phyloP scores from a whole-genome alignment of 1,140 invertebrate species.

The Drosophila hydei region DNA sequence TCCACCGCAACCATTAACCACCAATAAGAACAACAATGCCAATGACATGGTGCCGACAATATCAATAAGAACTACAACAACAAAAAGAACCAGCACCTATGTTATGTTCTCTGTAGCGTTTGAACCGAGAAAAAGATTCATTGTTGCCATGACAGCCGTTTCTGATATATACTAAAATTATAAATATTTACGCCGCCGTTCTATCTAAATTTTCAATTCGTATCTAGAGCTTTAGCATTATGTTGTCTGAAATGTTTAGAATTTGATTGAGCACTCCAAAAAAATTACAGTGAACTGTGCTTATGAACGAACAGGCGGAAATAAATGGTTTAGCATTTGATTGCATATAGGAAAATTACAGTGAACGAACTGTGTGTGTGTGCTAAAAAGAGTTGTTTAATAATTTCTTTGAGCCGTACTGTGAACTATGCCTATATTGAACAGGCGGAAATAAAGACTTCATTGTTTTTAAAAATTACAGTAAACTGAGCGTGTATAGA shows the following conservation, averaged over 20 bases:
- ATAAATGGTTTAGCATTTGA: no score
- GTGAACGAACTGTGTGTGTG: no score
- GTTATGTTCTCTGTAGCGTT: conserved; percentile 36
- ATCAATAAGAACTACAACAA: conserved; percentile 29
- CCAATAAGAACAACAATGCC: conserved; percentile 43
- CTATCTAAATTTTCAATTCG: conserved; percentile 12
- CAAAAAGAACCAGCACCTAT: conserved; percentile 10
- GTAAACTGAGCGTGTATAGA: no score
- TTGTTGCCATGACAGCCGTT: conserved; percentile 27
- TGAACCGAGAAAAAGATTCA: conserved; percentile 22
- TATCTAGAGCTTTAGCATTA: conserved; percentile 16
- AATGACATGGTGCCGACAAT: conserved; percentile 45
- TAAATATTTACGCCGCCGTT: neutral
- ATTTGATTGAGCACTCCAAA: neutral
- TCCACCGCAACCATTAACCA: conserved; percentile 24
- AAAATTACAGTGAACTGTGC: neutral
- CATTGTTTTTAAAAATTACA: neutral
- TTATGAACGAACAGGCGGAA: no score
- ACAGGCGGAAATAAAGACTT: no score
- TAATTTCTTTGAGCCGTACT: no score
- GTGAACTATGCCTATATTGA: neutral
- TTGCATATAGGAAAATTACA: no score
- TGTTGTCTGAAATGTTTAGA: neutral
- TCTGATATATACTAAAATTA: conserved; percentile 6
- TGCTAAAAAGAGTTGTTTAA: no score